A percentile compares a stretch with the other conserved stretches of the same genome.
These are phyloP conservation scores for Amia ocellicauda DNA, from an alignment of 2,113 vertebrate species.

Conservation along the genomic window DNA sequence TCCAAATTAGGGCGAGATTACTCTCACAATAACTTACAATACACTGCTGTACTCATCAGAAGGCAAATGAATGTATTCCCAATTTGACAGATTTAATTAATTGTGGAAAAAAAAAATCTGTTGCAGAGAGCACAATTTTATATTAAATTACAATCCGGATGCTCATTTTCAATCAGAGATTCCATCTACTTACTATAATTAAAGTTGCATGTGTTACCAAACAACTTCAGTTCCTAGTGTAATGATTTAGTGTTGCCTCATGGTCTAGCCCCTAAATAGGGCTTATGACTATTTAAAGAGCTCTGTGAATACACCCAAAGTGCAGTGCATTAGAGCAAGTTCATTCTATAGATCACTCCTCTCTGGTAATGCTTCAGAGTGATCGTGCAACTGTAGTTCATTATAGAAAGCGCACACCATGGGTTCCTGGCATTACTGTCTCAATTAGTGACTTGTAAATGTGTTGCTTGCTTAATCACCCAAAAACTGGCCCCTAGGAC, in stretches of 20 bases:
- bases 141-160: slow-evolving; percentile 32
- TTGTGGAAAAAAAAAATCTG: slow-evolving; percentile 47
- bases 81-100: slow-evolving; percentile 61
- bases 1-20: slow-evolving; percentile 67
- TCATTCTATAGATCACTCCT: slow-evolving; percentile 2
- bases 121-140: slow-evolving; percentile 26
- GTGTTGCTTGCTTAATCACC: slow-evolving; percentile 70
- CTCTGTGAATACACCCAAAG: slow-evolving; percentile 23
- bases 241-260: slow-evolving; percentile 29
- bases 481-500: slow-evolving; percentile 62
- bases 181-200: slow-evolving; percentile 40
- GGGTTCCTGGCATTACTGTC: slow-evolving; percentile 57
- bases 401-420: slow-evolving; percentile 48
- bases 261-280: slow-evolving; percentile 24
- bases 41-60: slow-evolving; percentile 33
- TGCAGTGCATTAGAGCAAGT: slow-evolving; percentile 19
- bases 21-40: slow-evolving; percentile 50
- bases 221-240: slow-evolving; percentile 20
- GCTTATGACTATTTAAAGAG: slow-evolving; percentile 33
- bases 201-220: slow-evolving; percentile 33
- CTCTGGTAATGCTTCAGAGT: slow-evolving; percentile 19
- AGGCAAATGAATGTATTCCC: slow-evolving; percentile 44
- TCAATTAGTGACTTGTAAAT: slow-evolving; percentile 73
- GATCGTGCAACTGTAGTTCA: slow-evolving; percentile 47
- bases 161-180: slow-evolving; percentile 28